Evolutionary conservation across 2,888 invertebrate genomes (phyloP).

Genomic region (Drosophila eohydei): DNA sequence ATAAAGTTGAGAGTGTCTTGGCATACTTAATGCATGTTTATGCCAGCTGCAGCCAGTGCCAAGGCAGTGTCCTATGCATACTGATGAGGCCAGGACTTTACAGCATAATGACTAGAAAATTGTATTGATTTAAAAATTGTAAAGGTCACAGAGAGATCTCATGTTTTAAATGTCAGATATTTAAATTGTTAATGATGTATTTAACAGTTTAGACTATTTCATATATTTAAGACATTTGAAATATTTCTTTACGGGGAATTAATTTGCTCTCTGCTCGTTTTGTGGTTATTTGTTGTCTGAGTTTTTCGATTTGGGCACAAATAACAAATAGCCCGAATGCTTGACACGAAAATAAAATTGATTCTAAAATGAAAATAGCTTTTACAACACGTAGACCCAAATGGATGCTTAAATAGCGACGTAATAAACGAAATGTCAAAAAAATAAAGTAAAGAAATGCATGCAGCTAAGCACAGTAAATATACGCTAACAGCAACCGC

Average conservation of each 20-base stretch:
- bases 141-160: background rate
- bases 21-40: constrained; percentile 36
- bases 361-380: constrained; percentile 41
- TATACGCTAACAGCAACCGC: constrained; percentile 3
- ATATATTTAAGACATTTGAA: background rate
- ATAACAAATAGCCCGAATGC: constrained; percentile 57
- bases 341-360: constrained; percentile 45
- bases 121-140: background rate
- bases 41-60: constrained; percentile 38
- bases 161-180: background rate
- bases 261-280: constrained; percentile 18
- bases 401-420: constrained; percentile 51
- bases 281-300: constrained; percentile 21
- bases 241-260: constrained; percentile 17
- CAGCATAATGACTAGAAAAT: background rate
- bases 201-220: background rate
- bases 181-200: background rate
- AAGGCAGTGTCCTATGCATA: constrained; percentile 31
- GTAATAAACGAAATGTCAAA: constrained; percentile 74
- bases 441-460: constrained; percentile 28
- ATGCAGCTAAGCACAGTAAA: constrained; percentile 27
- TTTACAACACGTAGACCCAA: constrained; percentile 47
- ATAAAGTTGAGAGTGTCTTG: constrained; percentile 9
- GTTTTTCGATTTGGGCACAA: constrained; percentile 7
- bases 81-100: constrained; percentile 19